Base-by-base conservation (phyloP, 2,888 invertebrate genomes). In the Brenthis daphne region DNA sequence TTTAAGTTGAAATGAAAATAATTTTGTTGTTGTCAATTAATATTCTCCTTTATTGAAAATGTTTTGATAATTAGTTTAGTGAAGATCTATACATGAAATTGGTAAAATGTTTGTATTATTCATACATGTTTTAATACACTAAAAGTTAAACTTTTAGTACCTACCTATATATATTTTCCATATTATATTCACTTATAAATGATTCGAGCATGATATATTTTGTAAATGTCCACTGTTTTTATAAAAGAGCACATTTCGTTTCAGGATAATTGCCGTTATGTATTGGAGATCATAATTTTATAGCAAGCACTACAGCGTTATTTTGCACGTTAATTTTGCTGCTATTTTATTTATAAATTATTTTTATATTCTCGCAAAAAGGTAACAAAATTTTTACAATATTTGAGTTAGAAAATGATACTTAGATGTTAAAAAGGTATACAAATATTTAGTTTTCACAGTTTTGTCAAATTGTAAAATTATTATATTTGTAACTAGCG, bases 251-350 rank as follows among this genome's bases (percentile, higher is more conserved):
- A 54, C 43, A 20, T 20, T 4, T 11, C 33, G 43, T 43, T 63
- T 53, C 33, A 12, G 53, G 12, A 53, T 63, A 63, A 54, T 54
- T 54, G 20, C 37, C 13, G 54, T 43, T 54, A 43, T 29, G 5
- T 29, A 29, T 54, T 54, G 20, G 4, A 54, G 20, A 64, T 24
- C 53, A 54, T 43, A 37, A 54, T 64, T 64, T 43, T 53, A 53
- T 54, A 5, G 20, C 63, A 43, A 54, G 43, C 43, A 11, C 43
- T 43, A 37, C 20, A 54, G n/a, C 6, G 37, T 54, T 54, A 64
- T 14, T 64, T 20, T 53, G 43, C 20, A 13, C 55, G 6, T 8
- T 55, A 55, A 55, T 4, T 55, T 29, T 20, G 54, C 20, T 24
- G 24, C 8, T 6, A 24, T 55, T 51, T n/a, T n/a, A 50, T 51